Base-by-base conservation (phyloP, 2,888 invertebrate species). In the Melinopterus prodromus region DNA sequence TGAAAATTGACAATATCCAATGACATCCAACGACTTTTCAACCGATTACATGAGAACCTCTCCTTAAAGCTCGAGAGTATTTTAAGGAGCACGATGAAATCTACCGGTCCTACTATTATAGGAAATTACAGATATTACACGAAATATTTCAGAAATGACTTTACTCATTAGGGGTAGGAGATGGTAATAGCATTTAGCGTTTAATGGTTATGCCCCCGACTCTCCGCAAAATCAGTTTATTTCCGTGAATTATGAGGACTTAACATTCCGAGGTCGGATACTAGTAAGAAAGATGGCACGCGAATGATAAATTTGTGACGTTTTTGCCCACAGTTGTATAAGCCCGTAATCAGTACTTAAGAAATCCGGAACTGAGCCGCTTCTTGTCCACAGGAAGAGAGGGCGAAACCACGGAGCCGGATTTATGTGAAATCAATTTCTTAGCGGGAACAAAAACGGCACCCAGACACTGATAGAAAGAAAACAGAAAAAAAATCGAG, bases 351-450 rank as follows among this genome's bases (percentile, higher is more conserved):
- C 53, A 53, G 53, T 53, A 53, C 53, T 53, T 53, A 53, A 53
- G 53, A 53, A 53, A 53, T 53, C 53, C 53, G 53, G 53, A 53
- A 53, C 53, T 53, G 53, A 9, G 53, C 53, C 53, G 53, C 53
- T 53, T 53, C 53, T 53, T 53, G 53, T 53, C 53, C 12, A 53
- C 53, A 53, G 12, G 53, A 53, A 53, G 12, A 53, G 53, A 53
- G 53, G 53, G 53, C 9, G 53, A 12, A 53, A 53, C 12, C 53
- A 53, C 9, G 53, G 12, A 53, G 53, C 12, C 53, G 53, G 12
- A 53, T 53, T 53, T 53, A 53, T 53, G 53, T 53, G 53, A 53
- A 53, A 53, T 53, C 53, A 53, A 53, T 53, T 53, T 53, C 53
- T 53, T 53, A 53, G 53, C 53, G 7, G 0, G 53, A 26, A 26